phyloP scores from a whole-genome alignment of 2,113 vertebrate species.

The Sapajus apella region DNA sequence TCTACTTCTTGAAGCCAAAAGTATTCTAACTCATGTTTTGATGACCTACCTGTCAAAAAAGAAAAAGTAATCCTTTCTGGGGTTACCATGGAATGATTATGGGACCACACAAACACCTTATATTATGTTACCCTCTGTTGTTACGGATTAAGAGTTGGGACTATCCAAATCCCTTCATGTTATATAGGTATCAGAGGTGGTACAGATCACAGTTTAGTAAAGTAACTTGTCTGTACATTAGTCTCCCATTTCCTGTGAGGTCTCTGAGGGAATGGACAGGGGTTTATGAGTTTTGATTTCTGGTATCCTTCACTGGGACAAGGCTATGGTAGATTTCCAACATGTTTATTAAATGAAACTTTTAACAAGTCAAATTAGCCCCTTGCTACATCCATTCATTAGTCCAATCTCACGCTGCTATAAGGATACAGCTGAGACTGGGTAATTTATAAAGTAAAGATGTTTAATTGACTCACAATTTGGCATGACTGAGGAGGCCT shows the following conservation, averaged over 20 bases:
- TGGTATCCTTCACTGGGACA: accelerated
- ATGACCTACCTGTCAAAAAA: neutral
- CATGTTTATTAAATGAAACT: neutral
- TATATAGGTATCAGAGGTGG: no score
- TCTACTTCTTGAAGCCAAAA: neutral
- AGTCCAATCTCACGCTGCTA: no score
- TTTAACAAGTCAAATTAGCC: no score
- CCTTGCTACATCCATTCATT: neutral
- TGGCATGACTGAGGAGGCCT: no score
- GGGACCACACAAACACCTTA: neutral
- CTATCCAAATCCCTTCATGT: accelerated
- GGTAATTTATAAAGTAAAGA: no score
- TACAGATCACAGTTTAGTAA: neutral
- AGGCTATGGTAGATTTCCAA: accelerated
- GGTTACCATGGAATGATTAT: neutral
- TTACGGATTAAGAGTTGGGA: neutral
- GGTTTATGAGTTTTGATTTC: neutral
- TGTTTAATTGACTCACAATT: no score
- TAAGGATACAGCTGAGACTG: no score
- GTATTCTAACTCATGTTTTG: neutral
- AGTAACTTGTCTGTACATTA: accelerated
- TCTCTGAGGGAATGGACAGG: neutral
- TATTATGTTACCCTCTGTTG: accelerated
- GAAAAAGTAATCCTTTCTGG: neutral
- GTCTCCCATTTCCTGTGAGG: neutral